phyloP scores from a whole-genome alignment of 2,888 invertebrate species.

The Synanthedon formicaeformis region DNA sequence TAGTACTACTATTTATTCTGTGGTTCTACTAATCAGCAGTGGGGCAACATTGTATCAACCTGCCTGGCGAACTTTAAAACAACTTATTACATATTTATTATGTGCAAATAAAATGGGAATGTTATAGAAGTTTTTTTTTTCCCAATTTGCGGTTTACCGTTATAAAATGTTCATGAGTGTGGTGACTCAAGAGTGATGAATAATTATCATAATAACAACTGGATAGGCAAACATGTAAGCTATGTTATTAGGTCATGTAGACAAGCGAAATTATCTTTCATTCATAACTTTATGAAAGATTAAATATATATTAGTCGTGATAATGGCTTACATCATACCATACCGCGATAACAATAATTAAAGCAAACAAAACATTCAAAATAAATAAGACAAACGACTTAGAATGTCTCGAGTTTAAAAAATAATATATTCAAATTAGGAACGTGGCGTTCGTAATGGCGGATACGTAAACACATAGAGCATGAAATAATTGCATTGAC shows the following conservation, averaged over 20 bases:
- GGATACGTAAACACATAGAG: slow-evolving; percentile 45
- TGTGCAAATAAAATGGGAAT: too few species aligned
- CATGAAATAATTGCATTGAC: slow-evolving; percentile 60
- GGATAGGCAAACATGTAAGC: too few species aligned
- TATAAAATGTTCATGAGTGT: too few species aligned
- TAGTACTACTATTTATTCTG: too few species aligned
- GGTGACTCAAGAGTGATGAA: too few species aligned
- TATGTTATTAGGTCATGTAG: not conserved
- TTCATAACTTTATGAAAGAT: slow-evolving; percentile 3
- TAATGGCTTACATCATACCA: not conserved
- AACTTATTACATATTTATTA: too few species aligned
- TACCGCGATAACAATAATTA: not conserved
- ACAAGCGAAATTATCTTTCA: slow-evolving; percentile 4
- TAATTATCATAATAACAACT: too few species aligned
- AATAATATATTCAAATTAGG: slow-evolving; percentile 1
- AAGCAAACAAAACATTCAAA: not conserved
- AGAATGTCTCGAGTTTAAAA: not conserved
- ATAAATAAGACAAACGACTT: not conserved
- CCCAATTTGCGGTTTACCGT: too few species aligned
- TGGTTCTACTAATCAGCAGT: too few species aligned
- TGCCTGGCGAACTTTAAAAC: too few species aligned
- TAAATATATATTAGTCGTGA: not conserved
- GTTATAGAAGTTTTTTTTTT: too few species aligned
- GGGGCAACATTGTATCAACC: too few species aligned
- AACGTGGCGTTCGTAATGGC: slow-evolving; percentile 34